Evolutionary conservation across 1,140 invertebrate species (phyloP).

Genomic region (Anagrus nilaparvatae): DNA sequence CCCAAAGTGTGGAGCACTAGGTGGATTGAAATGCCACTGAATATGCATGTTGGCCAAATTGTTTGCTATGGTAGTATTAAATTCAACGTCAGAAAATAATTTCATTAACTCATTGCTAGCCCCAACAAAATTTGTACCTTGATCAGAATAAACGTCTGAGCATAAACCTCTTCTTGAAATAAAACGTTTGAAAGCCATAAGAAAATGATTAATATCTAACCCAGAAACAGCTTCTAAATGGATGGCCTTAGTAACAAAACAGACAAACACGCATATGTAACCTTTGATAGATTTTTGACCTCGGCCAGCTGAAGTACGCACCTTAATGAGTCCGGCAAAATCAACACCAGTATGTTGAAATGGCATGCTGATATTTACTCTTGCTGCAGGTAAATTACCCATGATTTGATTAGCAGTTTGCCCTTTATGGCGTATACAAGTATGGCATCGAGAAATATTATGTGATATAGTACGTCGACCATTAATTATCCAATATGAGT

Average conservation of each 20-base stretch:
- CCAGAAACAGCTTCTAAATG: constrained; percentile 27
- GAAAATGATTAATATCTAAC: constrained; percentile 24
- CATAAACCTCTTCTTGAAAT: constrained; percentile 20
- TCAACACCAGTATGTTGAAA: constrained; percentile 25
- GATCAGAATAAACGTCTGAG: constrained; percentile 21
- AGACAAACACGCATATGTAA: constrained; percentile 21
- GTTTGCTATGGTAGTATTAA: too few relatives aligned
- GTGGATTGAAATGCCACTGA: constrained; percentile 32
- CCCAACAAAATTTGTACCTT: constrained; percentile 27
- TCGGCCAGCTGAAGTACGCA: constrained; percentile 19
- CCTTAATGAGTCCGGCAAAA: constrained; percentile 24
- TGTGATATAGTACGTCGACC: constrained; percentile 10
- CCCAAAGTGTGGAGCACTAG: constrained; percentile 30
- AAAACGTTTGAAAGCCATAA: constrained; percentile 27
- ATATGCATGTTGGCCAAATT: too few relatives aligned
- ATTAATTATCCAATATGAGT: constrained; percentile 24
- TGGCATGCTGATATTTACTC: constrained; percentile 5
- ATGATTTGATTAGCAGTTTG: constrained; percentile 9
- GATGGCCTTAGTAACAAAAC: constrained; percentile 23
- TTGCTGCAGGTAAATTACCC: constrained; percentile 11
- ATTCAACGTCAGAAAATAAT: neutral
- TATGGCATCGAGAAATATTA: constrained; percentile 3
- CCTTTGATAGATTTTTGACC: constrained; percentile 13
- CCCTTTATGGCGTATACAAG: constrained; percentile 2
- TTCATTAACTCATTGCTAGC: constrained; percentile 1